phyloP scores from a whole-genome alignment of 2,888 invertebrate genomes.

The Conchocele bisecta region DNA sequence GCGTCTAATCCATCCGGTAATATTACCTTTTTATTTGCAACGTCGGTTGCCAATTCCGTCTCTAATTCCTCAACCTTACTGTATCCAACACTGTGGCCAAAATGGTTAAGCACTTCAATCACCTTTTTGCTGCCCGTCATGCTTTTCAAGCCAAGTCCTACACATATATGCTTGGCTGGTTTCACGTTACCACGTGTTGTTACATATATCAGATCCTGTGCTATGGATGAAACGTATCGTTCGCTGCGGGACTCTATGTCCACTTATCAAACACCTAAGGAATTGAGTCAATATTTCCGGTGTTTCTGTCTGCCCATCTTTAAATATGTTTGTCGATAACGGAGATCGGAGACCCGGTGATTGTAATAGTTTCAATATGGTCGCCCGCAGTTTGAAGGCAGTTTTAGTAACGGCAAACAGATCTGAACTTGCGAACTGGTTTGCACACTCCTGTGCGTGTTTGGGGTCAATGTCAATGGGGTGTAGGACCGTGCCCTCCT shows the following conservation, averaged over 20 bases:
- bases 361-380: neutral
- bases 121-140: constrained; percentile 33
- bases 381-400: too few species aligned
- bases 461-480: neutral
- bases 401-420: too few species aligned
- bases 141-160: constrained; percentile 45
- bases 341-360: neutral
- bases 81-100: constrained; percentile 37
- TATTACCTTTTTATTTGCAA: constrained; percentile 3
- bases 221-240: constrained; percentile 2
- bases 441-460: neutral
- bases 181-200: constrained; percentile 12
- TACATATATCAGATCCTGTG: neutral
- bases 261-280: constrained; percentile 4
- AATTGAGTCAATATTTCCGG: constrained; percentile 3
- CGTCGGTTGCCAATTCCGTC: constrained; percentile 26
- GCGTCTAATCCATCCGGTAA: constrained; percentile 35
- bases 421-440: neutral
- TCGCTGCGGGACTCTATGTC: neutral
- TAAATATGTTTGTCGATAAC: constrained; percentile 5
- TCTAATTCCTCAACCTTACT: constrained; percentile 30
- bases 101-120: constrained; percentile 35
- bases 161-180: constrained; percentile 31
- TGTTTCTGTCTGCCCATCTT: constrained; percentile 4
- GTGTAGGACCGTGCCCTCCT: constrained; percentile 8